Evolutionary conservation across 2,113 vertebrate species (phyloP).

Genomic region (Mugil cephalus): DNA sequence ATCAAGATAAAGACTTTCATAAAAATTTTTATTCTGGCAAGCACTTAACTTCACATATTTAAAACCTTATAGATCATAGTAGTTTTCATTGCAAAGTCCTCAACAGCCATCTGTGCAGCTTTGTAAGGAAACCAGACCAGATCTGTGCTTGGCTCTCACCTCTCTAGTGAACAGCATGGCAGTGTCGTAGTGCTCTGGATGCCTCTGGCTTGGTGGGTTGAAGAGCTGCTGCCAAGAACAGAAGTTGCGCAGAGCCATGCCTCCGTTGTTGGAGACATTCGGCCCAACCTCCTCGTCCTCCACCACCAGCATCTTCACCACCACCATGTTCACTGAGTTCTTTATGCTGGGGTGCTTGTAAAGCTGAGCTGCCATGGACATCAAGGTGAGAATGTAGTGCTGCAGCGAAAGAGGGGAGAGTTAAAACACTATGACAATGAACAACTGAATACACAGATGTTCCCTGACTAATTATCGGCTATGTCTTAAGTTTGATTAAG

Average conservation of each 20-base stretch:
- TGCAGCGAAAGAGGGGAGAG: slow-evolving; percentile 58
- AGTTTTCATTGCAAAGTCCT: background rate
- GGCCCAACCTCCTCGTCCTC: slow-evolving; percentile 88
- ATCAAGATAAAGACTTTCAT: too few relatives aligned
- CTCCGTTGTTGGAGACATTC: slow-evolving; percentile 89
- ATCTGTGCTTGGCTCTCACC: slow-evolving; percentile 79
- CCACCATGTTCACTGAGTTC: slow-evolving; percentile 91
- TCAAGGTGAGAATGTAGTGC: slow-evolving; percentile 93
- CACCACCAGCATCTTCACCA: slow-evolving; percentile 93
- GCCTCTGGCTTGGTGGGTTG: slow-evolving; percentile 90
- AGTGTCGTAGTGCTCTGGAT: slow-evolving; percentile 94
- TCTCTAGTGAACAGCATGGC: slow-evolving; percentile 95
- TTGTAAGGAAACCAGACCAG: background rate
- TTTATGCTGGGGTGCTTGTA: slow-evolving; percentile 96
- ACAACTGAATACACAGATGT: background rate
- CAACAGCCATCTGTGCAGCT: background rate
- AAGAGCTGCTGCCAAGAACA: slow-evolving; percentile 94
- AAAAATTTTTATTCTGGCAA: background rate
- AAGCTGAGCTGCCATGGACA: slow-evolving; percentile 91
- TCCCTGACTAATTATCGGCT: too few relatives aligned
- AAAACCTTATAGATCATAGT: slow-evolving; percentile 8
- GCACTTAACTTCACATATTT: background rate
- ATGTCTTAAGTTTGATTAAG: too few relatives aligned
- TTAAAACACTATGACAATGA: background rate
- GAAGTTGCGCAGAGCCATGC: slow-evolving; percentile 92